Conservation (phyloP, 2,113 vertebrate genomes). For the Tupaia tana region DNA sequence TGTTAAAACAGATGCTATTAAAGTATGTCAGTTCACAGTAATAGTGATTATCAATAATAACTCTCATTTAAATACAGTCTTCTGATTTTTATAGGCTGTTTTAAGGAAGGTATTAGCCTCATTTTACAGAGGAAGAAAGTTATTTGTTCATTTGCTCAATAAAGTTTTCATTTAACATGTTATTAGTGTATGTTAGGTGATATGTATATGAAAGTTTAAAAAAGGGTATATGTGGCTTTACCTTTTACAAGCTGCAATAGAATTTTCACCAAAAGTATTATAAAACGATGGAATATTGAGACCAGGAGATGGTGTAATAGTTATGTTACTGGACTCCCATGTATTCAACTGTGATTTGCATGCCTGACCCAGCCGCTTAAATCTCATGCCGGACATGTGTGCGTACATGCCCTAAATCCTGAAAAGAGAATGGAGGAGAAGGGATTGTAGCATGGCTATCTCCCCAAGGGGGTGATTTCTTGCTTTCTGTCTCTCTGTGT, state of each 20-base stretch:
- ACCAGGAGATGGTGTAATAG: background rate
- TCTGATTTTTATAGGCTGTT: background rate
- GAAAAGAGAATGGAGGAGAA: too few species aligned
- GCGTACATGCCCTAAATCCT: too few species aligned
- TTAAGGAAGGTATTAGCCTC: background rate
- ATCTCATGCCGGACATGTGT: too few species aligned
- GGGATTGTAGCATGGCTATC: too few species aligned
- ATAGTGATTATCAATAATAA: background rate
- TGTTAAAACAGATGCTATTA: background rate
- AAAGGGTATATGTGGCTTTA: background rate
- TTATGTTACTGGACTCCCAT: too few species aligned
- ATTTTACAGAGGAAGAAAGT: slow-evolving; percentile 33
- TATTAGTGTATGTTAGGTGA: background rate
- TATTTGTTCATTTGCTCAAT: background rate
- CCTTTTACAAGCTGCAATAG: background rate
- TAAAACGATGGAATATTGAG: background rate
- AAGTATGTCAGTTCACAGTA: background rate
- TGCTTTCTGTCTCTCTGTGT: too few species aligned
- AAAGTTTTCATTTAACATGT: background rate
- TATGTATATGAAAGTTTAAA: background rate
- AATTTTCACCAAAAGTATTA: background rate
- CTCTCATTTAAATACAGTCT: background rate
- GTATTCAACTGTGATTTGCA: too few species aligned
- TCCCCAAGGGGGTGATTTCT: too few species aligned
- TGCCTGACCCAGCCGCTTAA: too few species aligned